Conservation (phyloP, 2,797 vertebrate species). For the Rhyacichthys aspro region DNA sequence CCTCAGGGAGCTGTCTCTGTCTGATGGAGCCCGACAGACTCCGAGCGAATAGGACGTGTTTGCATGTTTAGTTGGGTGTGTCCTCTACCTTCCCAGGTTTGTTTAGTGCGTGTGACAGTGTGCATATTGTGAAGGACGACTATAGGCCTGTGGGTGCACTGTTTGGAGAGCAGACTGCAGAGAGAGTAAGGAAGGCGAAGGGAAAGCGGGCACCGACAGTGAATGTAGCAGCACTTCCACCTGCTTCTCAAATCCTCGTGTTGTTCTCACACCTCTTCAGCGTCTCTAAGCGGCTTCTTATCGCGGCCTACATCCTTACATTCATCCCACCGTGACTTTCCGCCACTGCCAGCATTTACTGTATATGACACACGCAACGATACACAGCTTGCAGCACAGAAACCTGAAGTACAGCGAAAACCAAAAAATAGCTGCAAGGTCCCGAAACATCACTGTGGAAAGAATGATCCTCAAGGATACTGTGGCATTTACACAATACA, state of each 20-base stretch:
- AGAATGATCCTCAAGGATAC: conserved; percentile 37
- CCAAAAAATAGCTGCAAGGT: conserved; percentile 23
- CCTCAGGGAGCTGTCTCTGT: too few species aligned
- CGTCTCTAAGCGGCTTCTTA: background rate
- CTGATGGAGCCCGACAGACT: conserved; percentile 25
- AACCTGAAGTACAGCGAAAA: conserved; percentile 32
- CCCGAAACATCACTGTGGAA: conserved; percentile 18
- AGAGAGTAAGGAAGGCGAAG: background rate
- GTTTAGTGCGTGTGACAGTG: conserved; percentile 6
- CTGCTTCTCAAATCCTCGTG: conserved; percentile 8
- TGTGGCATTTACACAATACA: conserved; percentile 49
- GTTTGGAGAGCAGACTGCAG: conserved; percentile 3
- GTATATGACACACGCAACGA: conserved; percentile 27
- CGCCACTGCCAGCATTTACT: conserved; percentile 3
- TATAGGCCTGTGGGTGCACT: conserved; percentile 9
- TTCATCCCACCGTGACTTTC: conserved; percentile 26
- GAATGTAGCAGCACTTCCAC: conserved; percentile 27
- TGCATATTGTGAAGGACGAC: conserved; percentile 8
- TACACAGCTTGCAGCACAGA: conserved; percentile 21
- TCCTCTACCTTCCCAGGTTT: conserved; percentile 24
- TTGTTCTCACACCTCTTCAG: conserved; percentile 31
- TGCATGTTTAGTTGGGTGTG: conserved; percentile 43
- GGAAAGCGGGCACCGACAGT: conserved; percentile 25
- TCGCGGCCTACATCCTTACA: conserved; percentile 23
- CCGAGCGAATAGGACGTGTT: conserved; percentile 12